Evolutionary conservation across 1,140 invertebrate species (phyloP).

Genomic region (Caerostris extrusa): DNA sequence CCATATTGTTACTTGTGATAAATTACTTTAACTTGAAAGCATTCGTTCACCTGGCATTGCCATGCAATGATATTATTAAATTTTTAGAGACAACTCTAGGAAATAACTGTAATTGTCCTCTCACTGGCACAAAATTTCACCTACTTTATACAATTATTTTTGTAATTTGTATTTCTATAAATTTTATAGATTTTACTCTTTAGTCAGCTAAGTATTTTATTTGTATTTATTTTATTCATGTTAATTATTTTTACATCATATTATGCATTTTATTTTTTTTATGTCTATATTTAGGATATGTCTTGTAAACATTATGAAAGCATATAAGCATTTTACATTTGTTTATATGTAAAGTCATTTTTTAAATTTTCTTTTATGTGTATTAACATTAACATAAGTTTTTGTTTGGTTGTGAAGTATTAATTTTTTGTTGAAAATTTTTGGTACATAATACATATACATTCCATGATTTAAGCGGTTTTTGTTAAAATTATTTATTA

Average conservation of each 20-base stretch:
- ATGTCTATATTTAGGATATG: neutral
- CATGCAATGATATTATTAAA: too few species aligned
- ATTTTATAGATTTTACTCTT: constrained; percentile 9
- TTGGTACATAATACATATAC: neutral
- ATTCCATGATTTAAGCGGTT: neutral
- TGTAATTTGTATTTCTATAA: constrained; percentile 7
- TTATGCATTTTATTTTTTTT: neutral
- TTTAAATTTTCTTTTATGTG: neutral
- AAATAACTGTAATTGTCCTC: too few species aligned
- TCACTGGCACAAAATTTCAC: neutral
- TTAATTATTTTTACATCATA: neutral
- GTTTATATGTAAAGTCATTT: neutral
- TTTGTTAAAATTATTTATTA: constrained; percentile 11
- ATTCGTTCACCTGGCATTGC: too few species aligned
- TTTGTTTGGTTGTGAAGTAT: neutral
- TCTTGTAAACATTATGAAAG: neutral
- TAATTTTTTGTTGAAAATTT: neutral
- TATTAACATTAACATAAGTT: neutral
- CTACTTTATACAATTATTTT: constrained; percentile 18
- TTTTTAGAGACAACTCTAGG: too few species aligned
- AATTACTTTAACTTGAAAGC: too few species aligned
- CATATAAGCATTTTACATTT: constrained; percentile 26
- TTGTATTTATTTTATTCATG: constrained; percentile 35
- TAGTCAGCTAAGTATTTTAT: constrained; percentile 29
- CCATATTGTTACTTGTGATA: too few species aligned